A percentile compares a stretch with the other conserved stretches of the same genome.
Evolutionary conservation across 2,888 invertebrate species (phyloP).

Genomic region (Heliconius cydno): DNA sequence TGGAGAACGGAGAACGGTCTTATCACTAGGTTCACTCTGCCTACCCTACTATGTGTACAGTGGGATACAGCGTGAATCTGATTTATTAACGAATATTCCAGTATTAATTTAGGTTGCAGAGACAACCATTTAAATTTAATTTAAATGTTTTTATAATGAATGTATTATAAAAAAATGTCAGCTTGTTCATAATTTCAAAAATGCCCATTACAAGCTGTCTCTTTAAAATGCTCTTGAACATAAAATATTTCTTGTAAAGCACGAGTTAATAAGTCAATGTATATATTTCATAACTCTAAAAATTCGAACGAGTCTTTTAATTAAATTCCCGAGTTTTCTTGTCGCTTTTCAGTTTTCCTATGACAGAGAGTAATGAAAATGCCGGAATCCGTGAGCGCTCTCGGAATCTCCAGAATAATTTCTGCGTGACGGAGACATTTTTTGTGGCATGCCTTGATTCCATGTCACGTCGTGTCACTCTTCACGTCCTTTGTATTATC

Average conservation of each 20-base stretch:
- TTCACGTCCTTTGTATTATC: conserved; percentile 25
- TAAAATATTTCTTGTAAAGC: conserved; percentile 12
- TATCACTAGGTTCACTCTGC: too few species aligned
- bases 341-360: conserved; percentile 66
- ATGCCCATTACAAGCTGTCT: not conserved
- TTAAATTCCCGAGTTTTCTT: conserved; percentile 70
- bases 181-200: not conserved
- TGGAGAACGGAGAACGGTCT: too few species aligned
- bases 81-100: not conserved
- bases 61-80: not conserved
- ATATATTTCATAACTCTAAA: conserved; percentile 36
- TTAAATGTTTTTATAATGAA: not conserved
- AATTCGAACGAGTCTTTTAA: conserved; percentile 57
- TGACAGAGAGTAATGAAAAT: conserved; percentile 72
- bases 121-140: too few species aligned
- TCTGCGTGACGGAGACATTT: conserved; percentile 59
- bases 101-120: not conserved
- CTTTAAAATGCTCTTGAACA: conserved; percentile 3
- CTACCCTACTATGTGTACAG: too few species aligned
- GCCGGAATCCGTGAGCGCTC: conserved; percentile 59
- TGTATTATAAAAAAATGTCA: not conserved
- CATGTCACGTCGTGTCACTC: conserved; percentile 50
- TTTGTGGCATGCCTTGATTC: conserved; percentile 60
- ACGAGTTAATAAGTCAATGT: conserved; percentile 22
- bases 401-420: conserved; percentile 58